Evolutionary conservation across 2,113 vertebrate genomes (phyloP), one percentile per base, ranked within the genome.

Genomic region (Xenus cinereus): DNA sequence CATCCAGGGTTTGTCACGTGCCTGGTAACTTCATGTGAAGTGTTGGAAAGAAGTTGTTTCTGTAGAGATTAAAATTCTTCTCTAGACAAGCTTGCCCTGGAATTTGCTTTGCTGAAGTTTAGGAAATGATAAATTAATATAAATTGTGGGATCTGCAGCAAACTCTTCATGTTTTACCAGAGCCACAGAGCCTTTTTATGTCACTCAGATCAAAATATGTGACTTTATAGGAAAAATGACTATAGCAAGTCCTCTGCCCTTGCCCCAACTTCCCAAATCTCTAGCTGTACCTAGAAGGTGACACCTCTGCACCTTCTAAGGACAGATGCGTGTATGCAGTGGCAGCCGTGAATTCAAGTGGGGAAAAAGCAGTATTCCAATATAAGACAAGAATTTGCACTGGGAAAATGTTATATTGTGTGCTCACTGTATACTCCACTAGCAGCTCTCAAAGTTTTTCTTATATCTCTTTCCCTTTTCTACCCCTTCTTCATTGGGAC

Each of bases 1-100:
- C 88, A 95, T 97, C 89, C 92, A 97, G 92, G 95, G 91, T 94
- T 95, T 97, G 89, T 94, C 96, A 77, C 12, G 12, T 88, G 95
- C 80, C 92, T 97, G 77, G 63, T 95, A 97, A 96, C 85, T 95
- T 80, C 90, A 87, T 84, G 62, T 96, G 84, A 96, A 97, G 94
- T 93, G 41, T 83, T 90, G n/a, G n/a, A 77, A 73, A 77, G 45
- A 88, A 68, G 73, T 89, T 95, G 73, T 89, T 95, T 87, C 84
- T 82, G 46, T 80, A 67, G 30, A 51, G 39, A 45, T 50, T 78
- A 59, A 73, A 88, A 62, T 56, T 59, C 8, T 86, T 84, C 46
- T 90, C 8, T 39, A 89, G 80, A 56, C 4, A n/a, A 59, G 12
- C 28, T 92, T 91, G 28, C 35, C 16, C n/a, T 72, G 37, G 20